Percentiles rank a stretch among this genome's conserved stretches.
Evolutionary conservation across 2,888 invertebrate species (phyloP).

Genomic region (Idaea dimidiata): DNA sequence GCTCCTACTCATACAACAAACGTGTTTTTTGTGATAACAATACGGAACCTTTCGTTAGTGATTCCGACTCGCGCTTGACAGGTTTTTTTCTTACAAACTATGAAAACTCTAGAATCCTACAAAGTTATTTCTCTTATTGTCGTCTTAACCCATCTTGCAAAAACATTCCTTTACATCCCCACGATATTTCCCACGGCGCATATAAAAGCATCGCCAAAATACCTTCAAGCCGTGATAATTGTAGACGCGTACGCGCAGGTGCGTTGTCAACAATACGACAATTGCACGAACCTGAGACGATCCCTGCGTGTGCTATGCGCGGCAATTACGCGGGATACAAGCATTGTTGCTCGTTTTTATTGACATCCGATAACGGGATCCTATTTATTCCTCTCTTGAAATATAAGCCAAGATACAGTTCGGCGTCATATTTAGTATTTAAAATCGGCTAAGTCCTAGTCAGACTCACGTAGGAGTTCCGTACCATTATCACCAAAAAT

Average conservation of each 20-base stretch:
- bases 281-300: conserved; percentile 24
- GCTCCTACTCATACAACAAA: not conserved
- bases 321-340: conserved; percentile 52
- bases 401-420: too few species aligned
- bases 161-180: conserved; percentile 8
- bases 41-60: too few species aligned
- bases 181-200: conserved; percentile 54
- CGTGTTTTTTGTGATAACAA: too few species aligned
- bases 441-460: too few species aligned
- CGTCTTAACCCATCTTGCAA: conserved; percentile 12
- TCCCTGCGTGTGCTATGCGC: conserved; percentile 27
- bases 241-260: conserved; percentile 57
- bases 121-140: not conserved
- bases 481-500: too few species aligned
- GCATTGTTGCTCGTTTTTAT: conserved; percentile 43
- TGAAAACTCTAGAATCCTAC: not conserved
- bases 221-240: conserved; percentile 41
- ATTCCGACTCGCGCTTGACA: too few species aligned
- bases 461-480: too few species aligned
- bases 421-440: too few species aligned
- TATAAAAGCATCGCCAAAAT: conserved; percentile 54
- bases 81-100: not conserved
- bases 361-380: conserved; percentile 48
- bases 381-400: conserved; percentile 30
- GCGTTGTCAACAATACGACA: conserved; percentile 39